Base-by-base conservation (phyloP, 1,140 invertebrate genomes). In the Acromyrmex echinatior region DNA sequence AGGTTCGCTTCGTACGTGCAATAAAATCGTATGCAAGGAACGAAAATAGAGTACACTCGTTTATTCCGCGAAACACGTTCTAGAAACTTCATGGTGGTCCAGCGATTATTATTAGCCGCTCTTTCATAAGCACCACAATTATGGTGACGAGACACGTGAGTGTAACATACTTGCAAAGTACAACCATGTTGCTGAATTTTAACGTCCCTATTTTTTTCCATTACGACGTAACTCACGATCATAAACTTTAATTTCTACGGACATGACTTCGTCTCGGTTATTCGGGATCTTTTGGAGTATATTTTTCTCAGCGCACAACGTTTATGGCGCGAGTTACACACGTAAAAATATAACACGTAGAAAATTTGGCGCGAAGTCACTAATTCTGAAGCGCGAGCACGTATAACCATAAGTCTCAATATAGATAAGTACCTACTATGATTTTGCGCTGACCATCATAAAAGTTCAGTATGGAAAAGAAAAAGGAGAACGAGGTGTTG, bases 371-470 rank as follows among this genome's bases (percentile, higher is more conserved):
- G 49, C 84, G 14, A 16, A 70, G 78, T 62, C 77, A 18, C 49
- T 78, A 68, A 90, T 90, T 90, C 45, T n/a, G 81, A 71, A 74
- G 70, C 86, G 35, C 74, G 79, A 74, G 90, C 90, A 90, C 90
- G 90, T 91, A 79, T 89, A 77, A 45, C 77, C 88, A 78, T 91
- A 90, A 91, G 88, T 91, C 81, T 90, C 86, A 51, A 90, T 81
- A 77, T 49, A 65, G 62, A 90, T 86, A 90, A 90, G 90, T 86
- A 79, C 56, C 80, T 28, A 63, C 88, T 49, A 51, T 60, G 39
- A 84, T 89, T 85, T 84, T 87, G 73, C 66, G 39, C 89, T 84
- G 79, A 84, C 87, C 87, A 51, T 12, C 63, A n/a, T 84, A 86
- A 86, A 82, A 66, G 60, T 45, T 14, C 28, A 63, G n/a, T 18